These are phyloP conservation scores for Cabera pusaria DNA, from an alignment of 2,888 invertebrate species.

Conservation along the genomic window DNA sequence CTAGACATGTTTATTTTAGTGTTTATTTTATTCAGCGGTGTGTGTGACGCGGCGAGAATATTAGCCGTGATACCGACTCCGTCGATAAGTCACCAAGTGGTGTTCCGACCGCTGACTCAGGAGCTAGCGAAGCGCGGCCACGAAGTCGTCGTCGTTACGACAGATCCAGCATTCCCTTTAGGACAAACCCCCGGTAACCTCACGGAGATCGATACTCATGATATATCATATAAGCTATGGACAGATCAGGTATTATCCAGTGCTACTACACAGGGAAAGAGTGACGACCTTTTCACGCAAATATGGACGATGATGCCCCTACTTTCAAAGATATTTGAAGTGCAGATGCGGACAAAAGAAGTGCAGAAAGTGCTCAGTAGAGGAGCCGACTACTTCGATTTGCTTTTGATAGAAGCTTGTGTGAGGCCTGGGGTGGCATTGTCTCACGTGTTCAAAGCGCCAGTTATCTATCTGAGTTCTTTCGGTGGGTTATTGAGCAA, in stretches of 20 bases:
- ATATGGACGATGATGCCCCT: constrained; percentile 8
- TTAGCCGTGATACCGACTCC: constrained; percentile 42
- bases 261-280: constrained; percentile 10
- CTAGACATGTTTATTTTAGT: constrained; percentile 5
- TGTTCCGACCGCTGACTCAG: constrained; percentile 42
- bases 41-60: constrained; percentile 32
- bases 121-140: constrained; percentile 55
- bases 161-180: constrained; percentile 40
- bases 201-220: constrained; percentile 47
- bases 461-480: constrained; percentile 32
- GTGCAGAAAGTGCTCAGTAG: constrained; percentile 19
- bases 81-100: constrained; percentile 55
- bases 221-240: constrained; percentile 28
- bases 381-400: constrained; percentile 25
- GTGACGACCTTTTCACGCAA: constrained; percentile 12
- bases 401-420: constrained; percentile 33
- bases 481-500: constrained; percentile 10
- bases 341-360: constrained; percentile 20
- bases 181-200: constrained; percentile 36
- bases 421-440: constrained; percentile 27
- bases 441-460: constrained; percentile 31
- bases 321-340: constrained; percentile 14
- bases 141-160: constrained; percentile 48
- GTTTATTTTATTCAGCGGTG: constrained; percentile 1
- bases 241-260: constrained; percentile 8